phyloP scores from a whole-genome alignment of 2,888 invertebrate species.

The Dicycla oo region DNA sequence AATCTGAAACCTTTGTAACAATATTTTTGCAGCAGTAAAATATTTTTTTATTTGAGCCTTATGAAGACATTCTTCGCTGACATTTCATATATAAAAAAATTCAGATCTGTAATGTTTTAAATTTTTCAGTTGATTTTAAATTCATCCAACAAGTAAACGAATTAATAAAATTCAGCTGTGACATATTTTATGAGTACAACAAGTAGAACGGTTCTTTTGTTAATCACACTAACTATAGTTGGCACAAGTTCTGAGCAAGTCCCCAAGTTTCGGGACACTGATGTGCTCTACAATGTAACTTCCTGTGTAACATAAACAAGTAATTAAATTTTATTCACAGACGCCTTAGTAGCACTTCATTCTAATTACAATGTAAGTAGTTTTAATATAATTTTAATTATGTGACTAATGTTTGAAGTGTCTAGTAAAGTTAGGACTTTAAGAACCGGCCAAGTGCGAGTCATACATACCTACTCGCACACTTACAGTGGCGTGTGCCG shows the following conservation, averaged over 20 bases:
- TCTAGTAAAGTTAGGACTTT: slow-evolving; percentile 15
- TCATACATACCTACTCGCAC: not conserved
- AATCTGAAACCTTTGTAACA: slow-evolving; percentile 19
- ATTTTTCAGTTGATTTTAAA: not conserved
- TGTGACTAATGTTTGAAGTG: slow-evolving; percentile 26
- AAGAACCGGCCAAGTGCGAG: slow-evolving; percentile 8
- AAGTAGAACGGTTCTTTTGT: slow-evolving; percentile 33
- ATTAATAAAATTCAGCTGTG: not conserved
- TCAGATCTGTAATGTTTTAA: not conserved
- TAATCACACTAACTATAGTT: slow-evolving; percentile 54
- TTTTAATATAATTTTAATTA: slow-evolving; percentile 23
- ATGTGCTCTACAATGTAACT: slow-evolving; percentile 54
- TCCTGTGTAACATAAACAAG: slow-evolving; percentile 53
- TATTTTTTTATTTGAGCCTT: slow-evolving; percentile 4
- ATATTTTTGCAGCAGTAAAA: slow-evolving; percentile 1
- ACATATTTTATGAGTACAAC: slow-evolving; percentile 31
- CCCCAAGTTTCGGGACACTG: slow-evolving; percentile 56
- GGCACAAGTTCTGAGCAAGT: slow-evolving; percentile 36
- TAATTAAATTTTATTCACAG: slow-evolving; percentile 47
- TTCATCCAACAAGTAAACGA: slow-evolving; percentile 1
- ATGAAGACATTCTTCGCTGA: slow-evolving; percentile 15
- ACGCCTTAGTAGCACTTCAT: slow-evolving; percentile 31
- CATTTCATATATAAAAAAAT: not conserved
- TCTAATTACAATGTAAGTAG: slow-evolving; percentile 43
- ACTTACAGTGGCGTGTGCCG: not conserved